Base-by-base conservation (phyloP, 1,140 invertebrate genomes). In the Macrosteles quadrilineatus region DNA sequence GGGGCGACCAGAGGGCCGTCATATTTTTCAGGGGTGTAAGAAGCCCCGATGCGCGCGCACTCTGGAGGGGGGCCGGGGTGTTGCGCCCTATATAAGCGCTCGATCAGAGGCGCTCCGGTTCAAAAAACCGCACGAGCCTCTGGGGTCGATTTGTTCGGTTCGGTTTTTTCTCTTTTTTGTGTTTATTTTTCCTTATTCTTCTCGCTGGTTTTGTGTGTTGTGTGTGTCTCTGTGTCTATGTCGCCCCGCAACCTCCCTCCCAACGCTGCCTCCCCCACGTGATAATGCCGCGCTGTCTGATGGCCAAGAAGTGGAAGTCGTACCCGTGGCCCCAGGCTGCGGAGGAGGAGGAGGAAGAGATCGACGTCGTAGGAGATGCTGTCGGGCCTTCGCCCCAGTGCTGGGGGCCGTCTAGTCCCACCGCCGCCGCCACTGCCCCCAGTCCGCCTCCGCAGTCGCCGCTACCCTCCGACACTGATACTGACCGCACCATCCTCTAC, bases 241-340 rank as follows among this genome's bases (percentile, higher is more conserved):
- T 40, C 32, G 70, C 71, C 70, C 71, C 71, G 77, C 80, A 77
- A 79, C 77, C 75, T 75, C 73, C 50, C 30, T 55, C n/a, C n/a
- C n/a, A n/a, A n/a, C 43, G 68, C n/a, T 36, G 55, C 32, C 32
- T 66, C 36, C 47, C 45, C 47, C 17, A n/a, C 50, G 70, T 66
- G 32, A 70, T 66, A 47, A 75, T 74, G 73, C 80, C 82, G 83
- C 80, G 74, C 50, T 76, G 73, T 63, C 74, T 77, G 77, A 94
- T 94, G 91, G 92, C 92, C 75, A 93, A 94, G 82, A 94, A 94
- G 85, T 93, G 91, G 91, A 94, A 93, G 86, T 89, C 87, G 75
- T 91, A 91, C 83, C 88, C 90, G 74, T 90, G 90, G 88, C 59
- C 55, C 67, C 21, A n/a, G 6, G 71, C 70, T 68, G 68, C 75